A percentile compares a stretch with the other conserved stretches of the same genome.
phyloP scores from a whole-genome alignment of 2,113 vertebrate genomes.

The Mohoua ochrocephala region DNA sequence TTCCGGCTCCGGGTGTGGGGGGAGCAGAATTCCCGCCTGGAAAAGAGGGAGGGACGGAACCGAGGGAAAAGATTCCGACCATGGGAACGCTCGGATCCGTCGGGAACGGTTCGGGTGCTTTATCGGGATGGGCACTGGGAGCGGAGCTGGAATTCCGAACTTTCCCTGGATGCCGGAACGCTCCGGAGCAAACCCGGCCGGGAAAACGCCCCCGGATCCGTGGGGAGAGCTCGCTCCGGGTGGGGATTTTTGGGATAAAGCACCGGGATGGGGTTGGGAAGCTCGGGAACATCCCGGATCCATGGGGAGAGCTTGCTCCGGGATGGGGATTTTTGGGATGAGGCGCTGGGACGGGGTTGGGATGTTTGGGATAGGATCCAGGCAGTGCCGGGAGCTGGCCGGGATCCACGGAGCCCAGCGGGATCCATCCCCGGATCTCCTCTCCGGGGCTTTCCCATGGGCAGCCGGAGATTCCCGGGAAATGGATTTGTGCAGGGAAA shows the following conservation, averaged over 20 bases:
- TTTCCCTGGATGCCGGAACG: not conserved
- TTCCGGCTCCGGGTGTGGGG: not conserved
- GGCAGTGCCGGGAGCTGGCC: not conserved
- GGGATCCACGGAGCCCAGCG: not conserved
- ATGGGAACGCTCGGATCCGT: not conserved
- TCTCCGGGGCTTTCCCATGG: not conserved
- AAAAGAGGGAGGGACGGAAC: no score
- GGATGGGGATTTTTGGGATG: not conserved
- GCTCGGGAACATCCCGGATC: not conserved
- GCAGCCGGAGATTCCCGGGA: not conserved
- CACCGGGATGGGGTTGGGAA: no score
- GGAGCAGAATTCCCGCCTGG: not conserved
- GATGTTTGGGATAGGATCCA: not conserved
- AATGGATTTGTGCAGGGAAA: not conserved
- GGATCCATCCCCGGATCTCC: not conserved
- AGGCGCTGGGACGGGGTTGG: not conserved
- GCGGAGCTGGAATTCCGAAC: slow-evolving; percentile 24
- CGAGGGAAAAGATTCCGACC: no score
- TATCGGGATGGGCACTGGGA: not conserved
- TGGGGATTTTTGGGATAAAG: no score
- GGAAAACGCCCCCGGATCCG: not conserved
- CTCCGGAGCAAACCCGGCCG: not conserved
- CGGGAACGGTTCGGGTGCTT: not conserved
- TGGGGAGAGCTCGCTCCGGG: no score
- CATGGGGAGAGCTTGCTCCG: not conserved